Conservation (phyloP, 2,888 invertebrate genomes). For the Neelides folsomi region DNA sequence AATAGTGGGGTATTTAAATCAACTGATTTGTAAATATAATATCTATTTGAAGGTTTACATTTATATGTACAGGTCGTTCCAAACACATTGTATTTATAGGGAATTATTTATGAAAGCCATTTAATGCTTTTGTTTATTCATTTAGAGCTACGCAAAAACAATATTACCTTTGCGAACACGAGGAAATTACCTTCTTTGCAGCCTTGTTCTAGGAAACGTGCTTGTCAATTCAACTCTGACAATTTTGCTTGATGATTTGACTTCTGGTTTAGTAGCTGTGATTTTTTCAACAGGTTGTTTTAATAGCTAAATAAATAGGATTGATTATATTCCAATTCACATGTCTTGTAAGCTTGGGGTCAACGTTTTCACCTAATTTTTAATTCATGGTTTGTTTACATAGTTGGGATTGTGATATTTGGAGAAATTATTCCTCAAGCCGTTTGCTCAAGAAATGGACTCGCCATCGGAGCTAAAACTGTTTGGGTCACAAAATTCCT, state of each 20-base stretch:
- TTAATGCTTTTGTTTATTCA: too few relatives aligned
- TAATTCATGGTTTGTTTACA: too few relatives aligned
- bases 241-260: constrained; percentile 84
- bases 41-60: too few relatives aligned
- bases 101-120: too few relatives aligned
- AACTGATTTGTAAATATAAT: too few relatives aligned
- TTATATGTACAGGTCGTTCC: too few relatives aligned
- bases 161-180: constrained; percentile 86
- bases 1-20: too few relatives aligned
- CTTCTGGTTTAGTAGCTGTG: constrained; percentile 73
- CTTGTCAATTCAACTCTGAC: constrained; percentile 96
- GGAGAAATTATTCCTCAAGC: constrained; percentile 96
- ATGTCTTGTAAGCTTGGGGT: too few relatives aligned
- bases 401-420: constrained; percentile 76
- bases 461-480: constrained; percentile 90
- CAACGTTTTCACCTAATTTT: too few relatives aligned
- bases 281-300: constrained; percentile 66
- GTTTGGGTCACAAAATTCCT: constrained; percentile 82
- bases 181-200: constrained; percentile 87
- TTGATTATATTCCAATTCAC: too few relatives aligned
- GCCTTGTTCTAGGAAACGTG: constrained; percentile 63
- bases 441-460: constrained; percentile 83
- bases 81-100: too few relatives aligned
- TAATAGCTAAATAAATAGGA: too few relatives aligned
- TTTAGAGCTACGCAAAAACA: constrained; percentile 58